Percentiles rank a stretch among this genome's conserved stretches.
Conservation (phyloP, 92 coral and sea anemone genomes). For the Diadumene lineata region DNA sequence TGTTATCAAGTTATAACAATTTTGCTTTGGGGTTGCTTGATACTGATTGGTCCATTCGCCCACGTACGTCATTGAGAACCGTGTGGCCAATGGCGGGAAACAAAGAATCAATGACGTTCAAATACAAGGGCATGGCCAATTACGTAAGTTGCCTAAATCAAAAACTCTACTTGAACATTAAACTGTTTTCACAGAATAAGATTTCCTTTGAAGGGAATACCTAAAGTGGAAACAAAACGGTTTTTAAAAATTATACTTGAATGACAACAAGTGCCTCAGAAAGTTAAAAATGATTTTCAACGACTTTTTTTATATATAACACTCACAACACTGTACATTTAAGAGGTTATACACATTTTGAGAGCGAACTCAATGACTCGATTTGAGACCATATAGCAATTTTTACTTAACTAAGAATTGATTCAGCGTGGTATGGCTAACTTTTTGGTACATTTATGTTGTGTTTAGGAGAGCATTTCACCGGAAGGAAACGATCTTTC, state of each 20-base stretch:
- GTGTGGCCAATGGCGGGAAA: conserved; percentile 31
- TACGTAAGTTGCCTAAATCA: conserved; percentile 22
- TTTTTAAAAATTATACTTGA: background rate
- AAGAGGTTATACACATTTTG: too few species aligned
- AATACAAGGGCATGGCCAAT: conserved; percentile 4
- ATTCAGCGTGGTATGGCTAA: background rate
- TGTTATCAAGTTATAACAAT: conserved; percentile 4
- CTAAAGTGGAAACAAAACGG: background rate
- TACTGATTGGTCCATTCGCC: conserved; percentile 4
- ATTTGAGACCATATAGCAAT: background rate
- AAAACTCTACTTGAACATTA: conserved; percentile 18
- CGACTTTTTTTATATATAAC: too few species aligned
- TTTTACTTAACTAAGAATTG: background rate
- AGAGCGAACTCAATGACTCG: too few species aligned
- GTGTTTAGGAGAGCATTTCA: conserved; percentile 25
- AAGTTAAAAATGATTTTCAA: too few species aligned
- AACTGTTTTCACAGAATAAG: conserved; percentile 24
- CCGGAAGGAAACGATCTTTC: conserved; percentile 33
- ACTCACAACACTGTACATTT: too few species aligned
- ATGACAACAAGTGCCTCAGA: background rate
- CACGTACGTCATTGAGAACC: conserved; percentile 27
- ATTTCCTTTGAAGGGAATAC: conserved; percentile 12
- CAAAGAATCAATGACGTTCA: conserved; percentile 20
- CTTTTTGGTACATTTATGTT: background rate
- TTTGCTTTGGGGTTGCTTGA: background rate